Evolutionary conservation across 1,140 invertebrate genomes (phyloP), one percentile per base, ranked within the genome.

Genomic region (Dinothrombium tinctorium): DNA sequence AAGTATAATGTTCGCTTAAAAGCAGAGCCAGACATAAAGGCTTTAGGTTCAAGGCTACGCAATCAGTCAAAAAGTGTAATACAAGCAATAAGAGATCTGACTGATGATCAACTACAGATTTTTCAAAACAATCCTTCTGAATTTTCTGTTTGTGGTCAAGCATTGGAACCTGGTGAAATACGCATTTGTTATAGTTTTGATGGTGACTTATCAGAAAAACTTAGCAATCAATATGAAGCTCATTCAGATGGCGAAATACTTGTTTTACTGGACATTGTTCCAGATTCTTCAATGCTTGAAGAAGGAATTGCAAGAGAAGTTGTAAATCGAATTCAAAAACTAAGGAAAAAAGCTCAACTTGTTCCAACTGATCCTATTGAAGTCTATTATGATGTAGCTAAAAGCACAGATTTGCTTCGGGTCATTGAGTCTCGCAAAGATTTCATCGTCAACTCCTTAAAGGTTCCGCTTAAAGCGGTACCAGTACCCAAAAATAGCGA

Each of bases 321-420:
- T 7, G 84, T 94, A 21, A 98, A 96, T 56, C 69, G 90, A 32
- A 69, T 99, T 28, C 94, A 99, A 54, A 94, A 92, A 60, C 61
- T 98, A 0, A 65, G 92, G n/a, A 98, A 98, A 59, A 87, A 90
- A 58, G 87, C 82, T 2, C 73, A 81, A 53, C 62, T 98, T 11
- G 74, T 89, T 15, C 86, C 89, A 1, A 77, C 81, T 8, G 87
- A 98, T 62, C 69, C 74, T 42, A 81, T 95, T 19, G 67, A 69
- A 25, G 74, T 89, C 26, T 89, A 74, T 55, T 87, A 81, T 53
- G n/a, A n/a, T n/a, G n/a, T n/a, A n/a, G n/a, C n/a, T n/a, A n/a
- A n/a, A n/a, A n/a, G n/a, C n/a, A n/a, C n/a, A n/a, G n/a, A n/a
- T n/a, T n/a, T n/a, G n/a, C n/a, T n/a, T n/a, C n/a, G n/a, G n/a